Base-by-base conservation (phyloP, 2,888 invertebrate species). In the Harpalus rubripes region DNA sequence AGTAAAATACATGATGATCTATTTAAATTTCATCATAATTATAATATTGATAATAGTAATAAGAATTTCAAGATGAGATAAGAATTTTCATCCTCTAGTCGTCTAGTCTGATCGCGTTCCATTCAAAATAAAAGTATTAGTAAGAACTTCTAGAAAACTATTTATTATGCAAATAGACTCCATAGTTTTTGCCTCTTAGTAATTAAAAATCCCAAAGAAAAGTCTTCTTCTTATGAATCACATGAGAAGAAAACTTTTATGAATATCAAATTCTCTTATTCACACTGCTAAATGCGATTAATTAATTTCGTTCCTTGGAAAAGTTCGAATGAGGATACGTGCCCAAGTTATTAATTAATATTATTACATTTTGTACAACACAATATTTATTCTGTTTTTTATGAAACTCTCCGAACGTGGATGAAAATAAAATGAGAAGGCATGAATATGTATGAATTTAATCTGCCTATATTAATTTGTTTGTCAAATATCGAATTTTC, bases 91-190 rank as follows among this genome's bases (percentile, higher is more conserved):
- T 32, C 32, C 32, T 32, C 32, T 22, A 3, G 22, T 44, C 6
- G n/a, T 44, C 44, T 44, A 44, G 44, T 44, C 44, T 12, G 12
- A 52, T 12, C 12, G 44, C 12, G 44, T 52, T 12, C 44, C 10
- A 8, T 52, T 52, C 44, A 52, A 12, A 52, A 63, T 63, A 63
- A 63, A 63, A 63, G 44, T 61, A 15, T 39, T 15, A 80, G 61
- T 7, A 15, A 61, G 32, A 79, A 79, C 59, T 79, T 32, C 32
- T 18, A 32, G 15, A 74, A 15, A 81, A 81, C 81, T 81, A 81
- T 81, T 61, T 81, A 81, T 81, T 61, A 81, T 81, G 81, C 63
- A 81, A 81, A 81, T 81, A 10, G 61, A 65, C 22, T 81, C 65
- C 26, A 41, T 63, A 63, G 63, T 61, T 80, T 80, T 80, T 80